phyloP scores from a whole-genome alignment of 2,888 invertebrate species.

The Synergus laeviventris region DNA sequence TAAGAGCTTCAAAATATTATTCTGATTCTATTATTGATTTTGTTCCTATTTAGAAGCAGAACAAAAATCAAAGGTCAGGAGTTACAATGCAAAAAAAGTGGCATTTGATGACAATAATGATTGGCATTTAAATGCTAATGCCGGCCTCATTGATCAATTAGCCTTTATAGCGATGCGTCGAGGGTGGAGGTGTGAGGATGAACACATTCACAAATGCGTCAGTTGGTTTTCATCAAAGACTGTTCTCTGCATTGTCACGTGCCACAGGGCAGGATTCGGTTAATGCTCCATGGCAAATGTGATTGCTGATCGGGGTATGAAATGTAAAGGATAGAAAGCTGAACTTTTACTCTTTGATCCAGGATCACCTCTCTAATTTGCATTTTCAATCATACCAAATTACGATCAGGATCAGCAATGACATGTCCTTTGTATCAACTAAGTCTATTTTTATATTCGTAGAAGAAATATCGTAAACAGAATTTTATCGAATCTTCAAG shows the following conservation, averaged over 20 bases:
- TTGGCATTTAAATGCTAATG: conserved; percentile 72
- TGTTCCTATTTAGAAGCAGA: not conserved
- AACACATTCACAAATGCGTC: conserved; percentile 54
- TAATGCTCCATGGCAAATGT: conserved; percentile 21
- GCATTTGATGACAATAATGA: conserved; percentile 25
- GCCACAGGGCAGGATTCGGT: conserved; percentile 50
- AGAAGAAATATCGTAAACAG: not conserved
- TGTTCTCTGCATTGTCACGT: conserved; percentile 62
- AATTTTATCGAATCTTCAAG: not conserved
- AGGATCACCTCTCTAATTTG: conserved; percentile 52
- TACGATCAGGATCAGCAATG: not conserved
- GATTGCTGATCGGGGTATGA: conserved; percentile 43
- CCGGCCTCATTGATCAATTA: conserved; percentile 73
- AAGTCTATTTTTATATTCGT: not conserved
- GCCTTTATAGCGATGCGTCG: conserved; percentile 62
- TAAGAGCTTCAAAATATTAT: not conserved
- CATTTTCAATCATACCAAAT: conserved; percentile 61
- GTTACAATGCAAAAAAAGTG: conserved; percentile 11
- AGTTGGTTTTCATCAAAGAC: conserved; percentile 67
- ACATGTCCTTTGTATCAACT: not conserved
- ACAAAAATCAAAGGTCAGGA: conserved; percentile 23
- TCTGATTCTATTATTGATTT: not conserved
- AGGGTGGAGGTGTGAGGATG: conserved; percentile 46
- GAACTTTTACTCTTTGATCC: conserved; percentile 58
- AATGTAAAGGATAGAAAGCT: conserved; percentile 44